Conservation (phyloP, 2,113 vertebrate genomes). For the Dunckerocampus dactyliophorus region DNA sequence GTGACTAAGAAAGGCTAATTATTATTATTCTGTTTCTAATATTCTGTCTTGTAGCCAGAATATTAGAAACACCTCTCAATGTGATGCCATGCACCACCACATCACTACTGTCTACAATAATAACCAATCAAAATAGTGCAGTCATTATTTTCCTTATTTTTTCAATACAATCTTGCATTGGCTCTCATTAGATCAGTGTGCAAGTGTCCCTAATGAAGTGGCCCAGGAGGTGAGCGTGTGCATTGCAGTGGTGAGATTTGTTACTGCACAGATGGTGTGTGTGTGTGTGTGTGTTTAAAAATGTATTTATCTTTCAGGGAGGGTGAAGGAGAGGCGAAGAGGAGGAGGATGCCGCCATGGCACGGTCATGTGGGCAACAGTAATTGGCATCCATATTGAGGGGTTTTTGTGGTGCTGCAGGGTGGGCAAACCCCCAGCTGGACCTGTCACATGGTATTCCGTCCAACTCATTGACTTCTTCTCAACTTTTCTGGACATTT, state of each 20-base stretch:
- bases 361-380: conserved; percentile 76
- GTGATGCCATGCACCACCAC: too few relatives aligned
- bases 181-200: conserved; percentile 35
- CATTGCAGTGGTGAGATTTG: conserved; percentile 60
- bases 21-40: too few relatives aligned
- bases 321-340: conserved; percentile 28
- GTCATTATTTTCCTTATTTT: too few relatives aligned
- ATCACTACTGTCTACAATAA: too few relatives aligned
- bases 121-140: too few relatives aligned
- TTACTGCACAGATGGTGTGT: conserved; percentile 78
- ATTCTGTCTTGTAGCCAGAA: too few relatives aligned
- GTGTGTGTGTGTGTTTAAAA: conserved; percentile 33
- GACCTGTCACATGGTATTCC: conserved; percentile 79
- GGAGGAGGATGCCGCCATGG: conserved; percentile 63
- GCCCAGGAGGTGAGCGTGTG: conserved; percentile 37
- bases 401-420: conserved; percentile 73
- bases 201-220: conserved; percentile 37
- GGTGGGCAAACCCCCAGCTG: conserved; percentile 77
- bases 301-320: conserved; percentile 43
- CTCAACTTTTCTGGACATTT: conserved; percentile 40
- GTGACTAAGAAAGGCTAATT: too few relatives aligned
- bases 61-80: too few relatives aligned
- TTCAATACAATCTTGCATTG: not conserved
- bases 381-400: conserved; percentile 81
- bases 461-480: conserved; percentile 76